Evolutionary conservation across 2,113 vertebrate species (phyloP), one percentile per base, ranked within the genome.

Genomic region (Macaca mulatta): DNA sequence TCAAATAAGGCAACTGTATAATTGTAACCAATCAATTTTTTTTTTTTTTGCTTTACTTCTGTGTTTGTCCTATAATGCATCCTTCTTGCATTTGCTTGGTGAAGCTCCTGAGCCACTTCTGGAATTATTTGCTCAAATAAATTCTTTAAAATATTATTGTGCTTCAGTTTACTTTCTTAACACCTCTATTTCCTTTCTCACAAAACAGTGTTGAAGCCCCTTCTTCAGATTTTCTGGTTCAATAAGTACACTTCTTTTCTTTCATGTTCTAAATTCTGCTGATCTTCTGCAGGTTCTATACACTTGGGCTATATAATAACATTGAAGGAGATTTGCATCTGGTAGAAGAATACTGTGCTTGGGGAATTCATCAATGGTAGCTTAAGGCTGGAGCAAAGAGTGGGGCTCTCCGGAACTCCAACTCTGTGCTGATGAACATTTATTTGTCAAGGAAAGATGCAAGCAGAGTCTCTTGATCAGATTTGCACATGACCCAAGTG

Each of bases 191-290:
- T 78, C 52, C 64, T 79, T 72, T n/a, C 74, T 91, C 8, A 67
- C 48, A 93, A 92, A 90, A 23, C n/a, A 35, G 10, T 64, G 5
- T 32, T 89, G 40, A 88, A 40, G 35, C 40, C 77, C 48, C 55
- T 86, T 72, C 52, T 96, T 86, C 83, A 94, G 67, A 94, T 77
- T 82, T 75, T 84, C 82, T 94, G 45, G 8, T 61, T 16, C n/a
- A 85, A 2, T 30, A 82, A 95, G 2, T 48, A 74, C 2, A 40
- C 7, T 67, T 89, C 67, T 83, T 94, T 77, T 9, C 35, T 74
- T n/a, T 22, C 40, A 11, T 67, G 17, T 11, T 89, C 43, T 57
- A 84, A 89, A 32, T 90, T 70, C 69, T 86, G 72, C 52, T 78
- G 64, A 59, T 78, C 32, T 74, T 91, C n/a, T 79, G 16, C 78